Evolutionary conservation across 2,888 invertebrate species (phyloP), one percentile per base, ranked within the genome.

Genomic region (Mylabris sibirica): DNA sequence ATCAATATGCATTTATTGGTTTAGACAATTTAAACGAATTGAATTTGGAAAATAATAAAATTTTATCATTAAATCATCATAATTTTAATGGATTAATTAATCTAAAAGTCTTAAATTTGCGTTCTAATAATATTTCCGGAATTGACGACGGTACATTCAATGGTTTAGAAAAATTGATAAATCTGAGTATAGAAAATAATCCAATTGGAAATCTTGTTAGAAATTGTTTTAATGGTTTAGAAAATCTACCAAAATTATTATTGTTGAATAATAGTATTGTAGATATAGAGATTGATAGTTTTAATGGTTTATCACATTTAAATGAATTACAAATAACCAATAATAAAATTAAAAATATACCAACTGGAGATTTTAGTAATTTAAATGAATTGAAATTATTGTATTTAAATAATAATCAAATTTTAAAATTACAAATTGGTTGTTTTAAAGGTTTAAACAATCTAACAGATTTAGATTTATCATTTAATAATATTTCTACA

Each of bases 151-250:
- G 9, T 22, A 34, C 60, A 0, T 67, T 67, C 17, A 22, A 67
- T 30, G 60, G 60, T 12, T 24, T 67, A 26, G 1, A n/a, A 0
- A 44, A 30, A 14, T 30, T 67, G 12, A 30, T 9, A 8, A 22
- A 44, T 63, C 60, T 22, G 14, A 5, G 5, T 26, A 14, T 41
- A 0, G 59, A 49, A 44, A 66, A 66, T 30, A 62, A 34, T n/a
- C 44, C 41, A 11, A 34, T 26, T 26, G 9, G 2, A 11, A 20
- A 9, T 20, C 41, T 66, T 0, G 26, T 30, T 20, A 63, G 57
- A 22, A 8, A 59, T n/a, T 14, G 20, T n/a, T 66, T 66, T 35
- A n/a, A 17, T 2, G 66, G 63, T n/a, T 53, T 66, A 11, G 12
- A 53, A 14, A 63, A 11, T 38, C 12, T 53, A 34, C 5, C 53